Percentiles rank a stretch among this genome's conserved stretches.
Conservation (phyloP, 2,113 vertebrate genomes). For the Oceanites oceanicus region DNA sequence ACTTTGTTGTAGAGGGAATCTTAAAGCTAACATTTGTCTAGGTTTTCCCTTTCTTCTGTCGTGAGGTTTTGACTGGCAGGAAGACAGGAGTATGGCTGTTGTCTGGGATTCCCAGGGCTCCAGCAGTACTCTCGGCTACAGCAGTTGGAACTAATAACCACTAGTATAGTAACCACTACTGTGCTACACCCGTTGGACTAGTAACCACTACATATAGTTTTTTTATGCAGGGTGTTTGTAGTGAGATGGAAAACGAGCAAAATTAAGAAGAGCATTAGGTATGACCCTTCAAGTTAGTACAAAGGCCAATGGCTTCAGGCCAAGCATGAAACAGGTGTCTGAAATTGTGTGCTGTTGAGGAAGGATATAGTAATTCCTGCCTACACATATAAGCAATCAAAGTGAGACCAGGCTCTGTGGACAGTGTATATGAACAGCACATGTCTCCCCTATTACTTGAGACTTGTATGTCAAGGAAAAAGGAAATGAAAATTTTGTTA, state of each 20-base stretch:
- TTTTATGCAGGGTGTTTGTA: background rate
- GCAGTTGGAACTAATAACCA: background rate
- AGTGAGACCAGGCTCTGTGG: background rate
- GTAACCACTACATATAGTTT: fast-evolving
- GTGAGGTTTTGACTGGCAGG: background rate
- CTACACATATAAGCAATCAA: background rate
- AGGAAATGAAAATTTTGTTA: background rate
- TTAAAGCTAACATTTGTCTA: background rate
- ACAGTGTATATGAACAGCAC: background rate
- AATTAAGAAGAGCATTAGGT: background rate
- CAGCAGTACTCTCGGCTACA: background rate
- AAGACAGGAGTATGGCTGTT: background rate
- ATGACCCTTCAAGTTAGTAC: background rate
- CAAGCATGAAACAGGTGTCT: background rate
- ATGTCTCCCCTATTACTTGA: background rate
- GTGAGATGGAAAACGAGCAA: background rate
- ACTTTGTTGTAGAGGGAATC: background rate
- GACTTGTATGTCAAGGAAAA: background rate
- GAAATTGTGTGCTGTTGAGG: background rate
- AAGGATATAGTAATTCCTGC: background rate
- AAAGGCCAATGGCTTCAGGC: background rate
- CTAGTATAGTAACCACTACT: background rate
- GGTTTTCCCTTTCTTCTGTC: background rate
- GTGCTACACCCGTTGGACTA: background rate
- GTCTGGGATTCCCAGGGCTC: background rate